Evolutionary conservation across 2,797 vertebrate genomes (phyloP).

Genomic region (Xiphophorus birchmanni): DNA sequence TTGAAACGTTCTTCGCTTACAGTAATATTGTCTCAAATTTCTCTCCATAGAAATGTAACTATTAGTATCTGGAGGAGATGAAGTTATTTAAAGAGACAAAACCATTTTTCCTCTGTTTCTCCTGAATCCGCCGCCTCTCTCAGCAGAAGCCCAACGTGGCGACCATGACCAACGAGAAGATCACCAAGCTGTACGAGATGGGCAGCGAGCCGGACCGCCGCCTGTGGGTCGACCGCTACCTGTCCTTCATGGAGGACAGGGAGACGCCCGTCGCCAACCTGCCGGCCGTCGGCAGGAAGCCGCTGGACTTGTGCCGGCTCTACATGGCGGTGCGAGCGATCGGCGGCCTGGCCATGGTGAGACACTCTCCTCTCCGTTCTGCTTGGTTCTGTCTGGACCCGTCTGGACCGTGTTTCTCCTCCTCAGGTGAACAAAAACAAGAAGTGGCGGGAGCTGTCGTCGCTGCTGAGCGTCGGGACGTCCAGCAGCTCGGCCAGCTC

Average conservation of each 20-base stretch:
- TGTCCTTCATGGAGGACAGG: constrained; percentile 94
- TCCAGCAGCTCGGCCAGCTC: constrained; percentile 96
- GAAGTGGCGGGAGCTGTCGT: constrained; percentile 93
- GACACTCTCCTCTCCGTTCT: constrained; percentile 23
- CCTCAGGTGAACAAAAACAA: constrained; percentile 96
- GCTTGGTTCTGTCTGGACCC: too few relatives aligned
- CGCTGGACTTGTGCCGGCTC: constrained; percentile 92
- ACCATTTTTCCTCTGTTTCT: neutral
- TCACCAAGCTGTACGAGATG: constrained; percentile 90
- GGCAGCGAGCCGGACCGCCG: constrained; percentile 89
- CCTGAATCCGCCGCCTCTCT: neutral
- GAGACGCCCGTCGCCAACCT: constrained; percentile 88
- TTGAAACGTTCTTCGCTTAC: too few relatives aligned
- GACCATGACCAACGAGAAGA: constrained; percentile 89
- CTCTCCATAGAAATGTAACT: neutral
- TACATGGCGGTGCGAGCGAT: constrained; percentile 92
- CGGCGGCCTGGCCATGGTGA: constrained; percentile 94
- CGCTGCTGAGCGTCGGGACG: constrained; percentile 89
- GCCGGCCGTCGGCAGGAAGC: constrained; percentile 92
- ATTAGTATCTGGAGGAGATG: too few relatives aligned
- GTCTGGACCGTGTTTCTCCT: neutral
- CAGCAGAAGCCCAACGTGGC: constrained; percentile 88
- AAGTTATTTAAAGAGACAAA: neutral
- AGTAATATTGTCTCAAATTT: too few relatives aligned
- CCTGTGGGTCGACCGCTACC: constrained; percentile 92